These are phyloP conservation scores for Ceratosolen fusciceps DNA, from an alignment of 1,140 invertebrate genomes.

Conservation along the genomic window DNA sequence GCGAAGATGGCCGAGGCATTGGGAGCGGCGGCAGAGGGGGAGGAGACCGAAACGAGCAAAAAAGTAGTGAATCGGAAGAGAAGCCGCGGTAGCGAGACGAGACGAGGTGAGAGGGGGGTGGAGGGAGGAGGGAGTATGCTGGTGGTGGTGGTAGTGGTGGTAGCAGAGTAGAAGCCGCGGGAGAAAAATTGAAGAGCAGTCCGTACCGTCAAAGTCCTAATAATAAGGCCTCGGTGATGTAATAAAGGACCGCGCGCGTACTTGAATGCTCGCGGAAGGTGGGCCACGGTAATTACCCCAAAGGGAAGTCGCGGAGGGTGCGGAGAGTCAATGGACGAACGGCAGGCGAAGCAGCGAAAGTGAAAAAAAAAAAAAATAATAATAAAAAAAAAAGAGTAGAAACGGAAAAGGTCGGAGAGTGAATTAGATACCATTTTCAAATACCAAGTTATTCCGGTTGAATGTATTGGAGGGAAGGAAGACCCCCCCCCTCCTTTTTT, in stretches of 20 bases:
- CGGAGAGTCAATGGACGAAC: background rate
- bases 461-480: too few relatives aligned
- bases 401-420: background rate
- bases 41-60: too few relatives aligned
- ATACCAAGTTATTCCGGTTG: background rate
- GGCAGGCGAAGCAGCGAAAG: background rate
- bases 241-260: conserved; percentile 42
- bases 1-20: background rate
- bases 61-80: conserved; percentile 3
- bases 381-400: background rate
- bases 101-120: background rate
- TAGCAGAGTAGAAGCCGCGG: background rate
- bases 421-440: background rate
- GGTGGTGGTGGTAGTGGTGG: too few relatives aligned
- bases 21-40: too few relatives aligned
- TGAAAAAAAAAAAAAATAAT: background rate
- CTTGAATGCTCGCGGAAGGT: conserved; percentile 21
- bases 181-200: conserved; percentile 44
- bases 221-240: conserved; percentile 45
- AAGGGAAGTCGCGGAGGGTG: background rate
- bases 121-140: background rate
- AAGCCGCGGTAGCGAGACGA: background rate
- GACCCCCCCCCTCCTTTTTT: too few relatives aligned
- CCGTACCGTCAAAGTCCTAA: conserved; percentile 30
- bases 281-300: conserved; percentile 27